Evolutionary conservation across 2,888 invertebrate species (phyloP).

Genomic region (Yponomeuta evonymella): DNA sequence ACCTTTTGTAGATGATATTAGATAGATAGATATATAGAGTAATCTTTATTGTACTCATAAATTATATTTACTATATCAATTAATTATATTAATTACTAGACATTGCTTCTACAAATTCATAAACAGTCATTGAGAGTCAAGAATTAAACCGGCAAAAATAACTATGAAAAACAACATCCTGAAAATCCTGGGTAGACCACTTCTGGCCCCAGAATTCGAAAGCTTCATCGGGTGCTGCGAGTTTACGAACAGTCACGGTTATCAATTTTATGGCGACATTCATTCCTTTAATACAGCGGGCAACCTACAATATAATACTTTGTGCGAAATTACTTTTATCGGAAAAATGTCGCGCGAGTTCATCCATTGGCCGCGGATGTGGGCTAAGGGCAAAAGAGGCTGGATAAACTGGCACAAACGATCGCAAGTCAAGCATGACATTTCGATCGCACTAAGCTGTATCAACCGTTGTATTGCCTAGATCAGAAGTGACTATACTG

Average conservation of each 20-base stretch:
- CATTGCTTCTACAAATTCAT: too few relatives aligned
- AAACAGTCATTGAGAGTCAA: too few relatives aligned
- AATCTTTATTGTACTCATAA: too few relatives aligned
- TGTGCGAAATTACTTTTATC: slow-evolving; percentile 5
- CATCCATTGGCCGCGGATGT: neutral
- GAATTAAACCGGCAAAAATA: too few relatives aligned
- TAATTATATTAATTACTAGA: too few relatives aligned
- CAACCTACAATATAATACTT: slow-evolving; percentile 3
- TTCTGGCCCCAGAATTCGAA: neutral
- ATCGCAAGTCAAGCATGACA: neutral
- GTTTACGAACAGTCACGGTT: neutral
- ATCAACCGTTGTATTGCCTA: too few relatives aligned
- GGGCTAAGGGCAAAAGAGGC: neutral
- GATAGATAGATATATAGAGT: too few relatives aligned
- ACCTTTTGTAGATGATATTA: too few relatives aligned
- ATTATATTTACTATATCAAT: too few relatives aligned
- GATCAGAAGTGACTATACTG: too few relatives aligned
- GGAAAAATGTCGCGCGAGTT: slow-evolving; percentile 1
- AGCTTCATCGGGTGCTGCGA: neutral
- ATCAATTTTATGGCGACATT: neutral
- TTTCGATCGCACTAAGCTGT: neutral
- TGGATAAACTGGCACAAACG: neutral
- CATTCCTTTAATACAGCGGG: neutral
- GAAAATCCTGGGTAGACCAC: too few relatives aligned
- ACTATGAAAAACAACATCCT: too few relatives aligned